phyloP scores from a whole-genome alignment of 2,888 invertebrate species.

The Plagiodera versicolora region DNA sequence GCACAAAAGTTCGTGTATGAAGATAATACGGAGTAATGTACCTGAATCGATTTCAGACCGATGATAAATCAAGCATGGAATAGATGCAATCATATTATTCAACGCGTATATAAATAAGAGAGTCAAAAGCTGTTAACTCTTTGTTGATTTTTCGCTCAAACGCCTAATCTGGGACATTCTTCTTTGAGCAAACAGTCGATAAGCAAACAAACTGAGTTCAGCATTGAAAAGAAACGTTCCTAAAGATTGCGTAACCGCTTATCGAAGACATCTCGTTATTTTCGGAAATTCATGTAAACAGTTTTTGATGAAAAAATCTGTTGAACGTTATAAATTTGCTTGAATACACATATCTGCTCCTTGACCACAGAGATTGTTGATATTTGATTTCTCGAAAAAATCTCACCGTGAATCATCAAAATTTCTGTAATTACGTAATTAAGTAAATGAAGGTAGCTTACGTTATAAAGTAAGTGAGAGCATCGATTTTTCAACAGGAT shows the following conservation, averaged over 20 bases:
- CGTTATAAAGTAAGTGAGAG: no score
- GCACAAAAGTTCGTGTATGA: no score
- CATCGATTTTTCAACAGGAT: no score
- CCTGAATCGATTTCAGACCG: no score
- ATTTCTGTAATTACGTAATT: no score
- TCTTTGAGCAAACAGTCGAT: slow-evolving; percentile 1
- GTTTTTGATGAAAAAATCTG: background rate
- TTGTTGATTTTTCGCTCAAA: background rate
- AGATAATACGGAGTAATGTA: no score
- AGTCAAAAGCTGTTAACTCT: background rate
- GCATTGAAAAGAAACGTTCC: slow-evolving; percentile 4
- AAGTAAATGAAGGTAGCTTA: no score
- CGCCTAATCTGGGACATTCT: slow-evolving; percentile 4
- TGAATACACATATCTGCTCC: background rate
- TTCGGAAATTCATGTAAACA: background rate
- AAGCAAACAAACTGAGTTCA: slow-evolving; percentile 10
- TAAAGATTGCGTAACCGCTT: slow-evolving; percentile 1
- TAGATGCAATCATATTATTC: no score
- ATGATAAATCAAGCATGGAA: no score
- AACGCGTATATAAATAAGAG: background rate
- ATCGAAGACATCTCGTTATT: background rate
- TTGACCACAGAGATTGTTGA: background rate
- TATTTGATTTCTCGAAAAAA: background rate
- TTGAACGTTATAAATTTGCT: background rate
- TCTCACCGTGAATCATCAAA: no score